A percentile compares a stretch with the other conserved stretches of the same genome.
These are phyloP conservation scores for Papilio gigon DNA, from an alignment of 2,888 invertebrate genomes.

Conservation along the genomic window DNA sequence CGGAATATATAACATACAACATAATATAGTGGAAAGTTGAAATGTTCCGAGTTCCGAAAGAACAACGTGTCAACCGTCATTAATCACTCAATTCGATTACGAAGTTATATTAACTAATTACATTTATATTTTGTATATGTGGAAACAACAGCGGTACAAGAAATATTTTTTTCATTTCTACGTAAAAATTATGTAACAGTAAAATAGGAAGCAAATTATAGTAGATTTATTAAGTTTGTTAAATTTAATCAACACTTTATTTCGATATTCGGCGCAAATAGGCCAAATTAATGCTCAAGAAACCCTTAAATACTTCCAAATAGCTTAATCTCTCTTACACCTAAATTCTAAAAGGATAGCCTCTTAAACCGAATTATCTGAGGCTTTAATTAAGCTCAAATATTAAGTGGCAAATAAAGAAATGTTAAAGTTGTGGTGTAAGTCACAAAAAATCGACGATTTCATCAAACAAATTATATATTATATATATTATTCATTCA, in stretches of 20 bases:
- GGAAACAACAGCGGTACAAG: too few species aligned
- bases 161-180: too few species aligned
- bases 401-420: constrained; percentile 40
- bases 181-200: too few species aligned
- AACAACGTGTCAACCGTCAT: background rate
- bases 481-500: too few species aligned
- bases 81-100: background rate
- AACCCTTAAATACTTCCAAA: constrained; percentile 22
- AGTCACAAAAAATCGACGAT: background rate
- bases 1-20: background rate
- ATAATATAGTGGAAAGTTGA: background rate
- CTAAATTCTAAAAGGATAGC: constrained; percentile 32
- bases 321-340: constrained; percentile 32
- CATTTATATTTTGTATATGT: too few species aligned
- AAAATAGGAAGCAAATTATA: too few species aligned
- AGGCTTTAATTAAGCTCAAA: constrained; percentile 43
- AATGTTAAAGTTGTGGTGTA: constrained; percentile 28
- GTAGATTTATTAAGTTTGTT: too few species aligned
- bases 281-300: constrained; percentile 24
- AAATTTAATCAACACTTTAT: constrained; percentile 5
- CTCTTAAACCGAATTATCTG: constrained; percentile 39
- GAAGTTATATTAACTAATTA: too few species aligned
- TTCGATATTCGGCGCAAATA: background rate
- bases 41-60: background rate
- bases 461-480: background rate